Base-by-base conservation (phyloP, 2,113 vertebrate genomes). In the Phrynocephalus versicolor region DNA sequence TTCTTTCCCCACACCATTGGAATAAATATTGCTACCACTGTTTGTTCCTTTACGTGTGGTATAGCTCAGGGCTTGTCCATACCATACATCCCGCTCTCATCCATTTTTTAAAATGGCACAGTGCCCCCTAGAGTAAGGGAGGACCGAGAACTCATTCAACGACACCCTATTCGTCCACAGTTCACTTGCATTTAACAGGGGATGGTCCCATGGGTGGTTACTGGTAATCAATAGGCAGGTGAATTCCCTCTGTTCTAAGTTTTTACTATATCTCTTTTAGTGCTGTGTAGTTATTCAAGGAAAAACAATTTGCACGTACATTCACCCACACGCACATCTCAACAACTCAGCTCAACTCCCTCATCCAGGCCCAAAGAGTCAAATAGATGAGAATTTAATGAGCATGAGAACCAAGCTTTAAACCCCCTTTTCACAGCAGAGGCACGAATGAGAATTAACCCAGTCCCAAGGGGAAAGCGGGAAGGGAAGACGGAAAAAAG, bases 311-410 rank as follows among this genome's bases (percentile, higher is more conserved):
- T 62, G 57, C 83, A 58, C 75, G 21, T 25, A 37, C 39, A 39
- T 7, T 30, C 30, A 7, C 30, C 16, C 72, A 41, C 57, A 18
- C 37, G 30, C 19, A 62, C 16, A 74, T 74, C 84, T 74, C 70
- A 74, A 74, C 69, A 65, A 81, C 70, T 41, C 25, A 35, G 69
- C 55, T 33, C 71, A 51, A 81, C 39, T 33, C 18, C 19, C n/a
- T 67, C 65, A 65, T 30, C 9, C 7, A 64, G 33, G 39, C 37
- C 84, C 57, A 73, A 83, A 65, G 69, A 86, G 58, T n/a, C 84
- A 80, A 86, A 73, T 80, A 81, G 70, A 86, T 81, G 70, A 86
- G 58, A 73, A 81, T 86, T 81, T 67, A 86, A 81, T 86, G 78
- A 81, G 70, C 84, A 60, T 16, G n/a, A 86, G 84, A 81, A 86